Conservation (phyloP, 2,888 invertebrate species). For the Hirtodrosophila confusa region DNA sequence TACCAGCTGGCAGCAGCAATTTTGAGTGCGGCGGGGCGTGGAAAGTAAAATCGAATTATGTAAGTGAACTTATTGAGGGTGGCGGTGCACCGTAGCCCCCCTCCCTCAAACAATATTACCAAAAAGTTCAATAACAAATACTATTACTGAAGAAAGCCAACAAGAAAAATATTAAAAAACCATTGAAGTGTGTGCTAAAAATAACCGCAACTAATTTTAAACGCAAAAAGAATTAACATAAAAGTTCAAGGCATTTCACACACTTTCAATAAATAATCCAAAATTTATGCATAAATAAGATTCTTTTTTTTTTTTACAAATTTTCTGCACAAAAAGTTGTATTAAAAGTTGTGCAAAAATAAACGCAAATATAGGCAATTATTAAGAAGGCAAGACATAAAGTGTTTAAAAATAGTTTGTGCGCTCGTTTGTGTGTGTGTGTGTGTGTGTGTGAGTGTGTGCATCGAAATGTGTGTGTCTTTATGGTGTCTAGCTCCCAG, state of each 20-base stretch:
- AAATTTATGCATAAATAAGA: slow-evolving; percentile 25
- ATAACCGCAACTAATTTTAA: slow-evolving; percentile 70
- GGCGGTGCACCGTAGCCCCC: slow-evolving; percentile 6
- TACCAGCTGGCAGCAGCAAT: slow-evolving; percentile 69
- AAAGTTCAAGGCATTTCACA: slow-evolving; percentile 60
- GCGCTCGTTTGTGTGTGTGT: slow-evolving; percentile 25
- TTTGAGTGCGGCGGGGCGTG: slow-evolving; percentile 70
- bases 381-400: slow-evolving; percentile 42
- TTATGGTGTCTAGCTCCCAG: slow-evolving; percentile 54
- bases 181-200: slow-evolving; percentile 59
- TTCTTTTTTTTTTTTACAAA: slow-evolving; percentile 16
- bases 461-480: slow-evolving; percentile 17
- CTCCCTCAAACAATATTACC: background rate
- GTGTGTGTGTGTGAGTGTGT: slow-evolving; percentile 23
- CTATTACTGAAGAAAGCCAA: slow-evolving; percentile 14
- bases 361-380: slow-evolving; percentile 52
- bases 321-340: slow-evolving; percentile 12
- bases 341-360: slow-evolving; percentile 41
- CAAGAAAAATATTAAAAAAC: slow-evolving; percentile 19
- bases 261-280: slow-evolving; percentile 36
- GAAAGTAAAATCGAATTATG: slow-evolving; percentile 69
- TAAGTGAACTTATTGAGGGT: slow-evolving; percentile 53
- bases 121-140: slow-evolving; percentile 45
- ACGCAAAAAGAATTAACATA: slow-evolving; percentile 19
- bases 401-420: slow-evolving; percentile 80